phyloP scores from a whole-genome alignment of 2,113 vertebrate species.

The Patagioenas fasciata region DNA sequence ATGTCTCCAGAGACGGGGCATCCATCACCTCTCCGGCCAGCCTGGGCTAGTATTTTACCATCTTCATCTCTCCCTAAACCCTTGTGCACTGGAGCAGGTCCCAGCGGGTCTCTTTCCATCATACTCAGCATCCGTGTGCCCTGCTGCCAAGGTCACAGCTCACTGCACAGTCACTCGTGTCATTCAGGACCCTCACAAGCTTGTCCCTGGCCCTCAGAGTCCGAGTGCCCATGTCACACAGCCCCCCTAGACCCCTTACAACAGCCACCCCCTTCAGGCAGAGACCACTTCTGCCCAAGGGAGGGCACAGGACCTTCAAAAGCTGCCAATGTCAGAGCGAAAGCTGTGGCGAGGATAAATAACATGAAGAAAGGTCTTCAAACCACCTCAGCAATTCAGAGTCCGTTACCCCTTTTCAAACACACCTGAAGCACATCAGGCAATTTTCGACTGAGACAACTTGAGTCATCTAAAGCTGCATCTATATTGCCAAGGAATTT shows the following conservation, averaged over 20 bases:
- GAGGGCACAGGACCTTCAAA: background rate
- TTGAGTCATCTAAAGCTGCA: background rate
- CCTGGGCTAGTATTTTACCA: too few species aligned
- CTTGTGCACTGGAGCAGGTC: background rate
- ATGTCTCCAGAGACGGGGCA: too few species aligned
- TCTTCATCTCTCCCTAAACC: background rate
- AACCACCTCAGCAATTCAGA: background rate
- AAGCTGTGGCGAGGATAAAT: background rate
- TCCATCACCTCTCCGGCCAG: too few species aligned
- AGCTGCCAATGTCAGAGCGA: fast-evolving
- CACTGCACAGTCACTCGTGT: background rate
- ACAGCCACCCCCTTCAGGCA: background rate
- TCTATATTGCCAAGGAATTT: background rate
- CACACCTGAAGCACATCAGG: background rate
- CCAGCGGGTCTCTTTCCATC: background rate
- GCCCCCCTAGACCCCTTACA: background rate
- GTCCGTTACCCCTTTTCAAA: background rate
- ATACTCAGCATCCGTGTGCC: fast-evolving
- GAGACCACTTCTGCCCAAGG: background rate
- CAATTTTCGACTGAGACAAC: background rate
- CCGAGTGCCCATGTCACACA: background rate
- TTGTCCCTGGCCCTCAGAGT: background rate
- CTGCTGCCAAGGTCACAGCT: background rate
- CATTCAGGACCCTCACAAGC: background rate
- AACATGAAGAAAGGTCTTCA: background rate